Evolutionary conservation across 2,113 vertebrate genomes (phyloP).

Genomic region (Malurus cyaneus): DNA sequence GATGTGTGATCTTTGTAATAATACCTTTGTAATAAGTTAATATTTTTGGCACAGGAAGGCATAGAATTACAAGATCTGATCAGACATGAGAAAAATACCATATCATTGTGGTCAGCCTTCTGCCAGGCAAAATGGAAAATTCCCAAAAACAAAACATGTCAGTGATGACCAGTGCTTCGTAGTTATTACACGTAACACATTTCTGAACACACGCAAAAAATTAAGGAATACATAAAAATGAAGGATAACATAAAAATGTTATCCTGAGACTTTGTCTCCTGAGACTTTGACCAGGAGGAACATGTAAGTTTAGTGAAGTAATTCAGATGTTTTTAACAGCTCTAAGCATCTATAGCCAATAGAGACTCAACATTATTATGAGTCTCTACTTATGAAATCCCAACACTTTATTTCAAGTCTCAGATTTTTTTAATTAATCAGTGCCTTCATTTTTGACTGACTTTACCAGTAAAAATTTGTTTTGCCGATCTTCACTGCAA

Average conservation of each 20-base stretch:
- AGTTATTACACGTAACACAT: not conserved
- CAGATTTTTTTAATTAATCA: not conserved
- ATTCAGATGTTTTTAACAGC: not conserved
- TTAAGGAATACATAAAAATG: not conserved
- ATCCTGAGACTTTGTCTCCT: not conserved
- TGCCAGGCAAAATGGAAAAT: not conserved
- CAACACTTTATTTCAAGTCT: not conserved
- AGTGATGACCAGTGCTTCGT: not conserved
- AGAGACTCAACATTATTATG: not conserved
- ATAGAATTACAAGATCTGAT: not conserved
- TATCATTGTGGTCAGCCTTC: not conserved
- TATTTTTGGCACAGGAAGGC: not conserved
- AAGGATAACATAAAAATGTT: not conserved
- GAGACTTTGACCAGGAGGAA: not conserved
- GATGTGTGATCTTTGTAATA: not conserved
- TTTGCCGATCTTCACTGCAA: not conserved
- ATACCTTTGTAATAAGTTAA: not conserved
- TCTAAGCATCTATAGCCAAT: not conserved
- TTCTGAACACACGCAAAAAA: not conserved
- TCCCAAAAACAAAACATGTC: not conserved
- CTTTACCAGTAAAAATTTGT: not conserved
- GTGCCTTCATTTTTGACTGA: not conserved
- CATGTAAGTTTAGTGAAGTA: not conserved
- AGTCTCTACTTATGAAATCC: not conserved
- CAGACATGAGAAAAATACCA: not conserved